Evolutionary conservation across 1,140 invertebrate species (phyloP).

Genomic region (Trichonephila inaurata): DNA sequence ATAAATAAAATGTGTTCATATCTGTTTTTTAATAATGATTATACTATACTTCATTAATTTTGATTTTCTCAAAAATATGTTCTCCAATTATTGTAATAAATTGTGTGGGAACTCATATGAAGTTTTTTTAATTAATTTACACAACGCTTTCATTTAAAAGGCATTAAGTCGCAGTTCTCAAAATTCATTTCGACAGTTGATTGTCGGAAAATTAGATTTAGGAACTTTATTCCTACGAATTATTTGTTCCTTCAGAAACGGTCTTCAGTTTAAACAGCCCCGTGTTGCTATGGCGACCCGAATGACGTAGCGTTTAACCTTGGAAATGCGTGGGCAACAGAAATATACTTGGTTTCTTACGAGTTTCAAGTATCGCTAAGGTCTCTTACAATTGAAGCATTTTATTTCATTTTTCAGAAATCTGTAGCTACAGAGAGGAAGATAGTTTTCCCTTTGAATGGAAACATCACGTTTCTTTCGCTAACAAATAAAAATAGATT

Average conservation of each 20-base stretch:
- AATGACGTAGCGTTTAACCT: constrained; percentile 62
- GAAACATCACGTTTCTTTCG: background rate
- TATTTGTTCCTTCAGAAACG: background rate
- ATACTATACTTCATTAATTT: no score
- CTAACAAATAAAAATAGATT: background rate
- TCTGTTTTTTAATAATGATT: no score
- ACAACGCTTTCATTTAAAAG: no score
- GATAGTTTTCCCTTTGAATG: background rate
- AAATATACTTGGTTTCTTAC: background rate
- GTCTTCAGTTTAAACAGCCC: constrained; percentile 7
- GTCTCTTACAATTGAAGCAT: background rate
- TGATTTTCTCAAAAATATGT: no score
- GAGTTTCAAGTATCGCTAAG: background rate
- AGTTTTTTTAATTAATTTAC: no score
- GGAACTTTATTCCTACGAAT: background rate
- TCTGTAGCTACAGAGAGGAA: background rate
- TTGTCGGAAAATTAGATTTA: background rate
- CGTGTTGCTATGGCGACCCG: constrained; percentile 49
- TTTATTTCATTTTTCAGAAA: background rate
- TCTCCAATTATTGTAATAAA: no score
- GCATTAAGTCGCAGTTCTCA: no score
- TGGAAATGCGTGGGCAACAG: constrained; percentile 5
- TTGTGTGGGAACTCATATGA: no score
- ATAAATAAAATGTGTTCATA: no score
- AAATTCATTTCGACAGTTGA: background rate